Evolutionary conservation across 2,797 vertebrate species (phyloP), one percentile per base, ranked within the genome.

Genomic region (Pangasius mekongensis): DNA sequence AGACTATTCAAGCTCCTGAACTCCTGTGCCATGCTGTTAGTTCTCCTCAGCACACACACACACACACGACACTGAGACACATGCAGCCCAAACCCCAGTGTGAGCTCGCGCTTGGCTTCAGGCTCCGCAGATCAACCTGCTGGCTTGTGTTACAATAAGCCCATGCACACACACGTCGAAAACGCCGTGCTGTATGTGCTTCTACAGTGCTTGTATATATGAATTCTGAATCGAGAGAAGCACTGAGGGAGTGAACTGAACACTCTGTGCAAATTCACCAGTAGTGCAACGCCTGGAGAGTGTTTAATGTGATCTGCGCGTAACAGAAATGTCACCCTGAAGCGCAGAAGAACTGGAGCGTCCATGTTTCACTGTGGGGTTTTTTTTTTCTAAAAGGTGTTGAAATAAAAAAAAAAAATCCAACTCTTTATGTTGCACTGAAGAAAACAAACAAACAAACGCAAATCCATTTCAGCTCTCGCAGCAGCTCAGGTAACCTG

Each of bases 101-200:
- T 83, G 84, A 56, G 66, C 49, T 82, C 77, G 62, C 77, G 67
- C 6, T 36, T 58, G 22, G 47, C 66, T 82, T 60, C 33, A 74
- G 56, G 64, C 36, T 86, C 39, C 87, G 11, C 43, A 14, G 56
- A 74, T 76, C 67, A 76, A 83, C 80, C 60, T 77, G 78, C 80
- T 83, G 85, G 47, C 30, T 81, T 16, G 24, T 86, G 58, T 49
- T 39, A 13, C 43, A 87, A 84, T 84, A 69, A 84, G 9, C 43
- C 69, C 64, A 33, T 13, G 43, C n/a, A n/a, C 62, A 33, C 82
- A 43, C 56, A 36, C 18, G 11, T 49, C 24, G 16, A 8, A 74
- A 74, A 43, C 10, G 11, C 20, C 39, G 69, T 43, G 43, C 36
- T 27, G 73, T 16, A 16, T n/a, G 43, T 4, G 33, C 30, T 36